phyloP scores from a whole-genome alignment of 1,140 invertebrate genomes.

The Bombus haemorrhoidalis region DNA sequence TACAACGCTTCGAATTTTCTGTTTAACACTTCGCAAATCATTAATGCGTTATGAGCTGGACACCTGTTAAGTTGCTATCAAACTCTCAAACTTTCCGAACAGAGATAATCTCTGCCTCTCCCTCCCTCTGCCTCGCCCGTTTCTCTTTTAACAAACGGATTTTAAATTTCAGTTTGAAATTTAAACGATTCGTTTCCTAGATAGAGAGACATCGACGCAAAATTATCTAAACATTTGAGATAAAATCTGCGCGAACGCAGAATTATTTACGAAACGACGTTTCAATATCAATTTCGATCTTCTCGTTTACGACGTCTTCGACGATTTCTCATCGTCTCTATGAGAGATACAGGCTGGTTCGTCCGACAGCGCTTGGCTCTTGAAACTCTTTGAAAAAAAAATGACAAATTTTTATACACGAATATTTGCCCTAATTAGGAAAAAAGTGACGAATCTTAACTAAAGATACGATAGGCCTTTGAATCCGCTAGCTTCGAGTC shows the following conservation, averaged over 20 bases:
- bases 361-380: too few relatives aligned
- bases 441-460: too few relatives aligned
- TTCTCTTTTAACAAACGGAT: not conserved
- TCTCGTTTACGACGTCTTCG: too few relatives aligned
- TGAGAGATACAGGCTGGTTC: too few relatives aligned
- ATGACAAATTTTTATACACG: too few relatives aligned
- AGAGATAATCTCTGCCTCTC: not conserved
- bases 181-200: too few relatives aligned
- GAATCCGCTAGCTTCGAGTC: not conserved
- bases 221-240: not conserved
- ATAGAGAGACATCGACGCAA: too few relatives aligned
- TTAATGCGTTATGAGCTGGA: not conserved
- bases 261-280: not conserved
- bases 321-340: too few relatives aligned
- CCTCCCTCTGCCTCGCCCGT: not conserved
- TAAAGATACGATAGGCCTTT: not conserved
- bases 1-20: not conserved
- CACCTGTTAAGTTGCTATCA: not conserved
- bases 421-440: too few relatives aligned
- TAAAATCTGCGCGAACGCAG: not conserved
- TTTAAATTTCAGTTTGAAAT: not conserved
- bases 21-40: not conserved
- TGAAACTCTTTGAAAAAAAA: too few relatives aligned
- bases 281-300: not conserved
- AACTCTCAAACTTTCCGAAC: conserved; percentile 12